A percentile compares a stretch with the other conserved stretches of the same genome.
Evolutionary conservation across 2,113 vertebrate genomes (phyloP).

Genomic region (Circaetus cinerascens): DNA sequence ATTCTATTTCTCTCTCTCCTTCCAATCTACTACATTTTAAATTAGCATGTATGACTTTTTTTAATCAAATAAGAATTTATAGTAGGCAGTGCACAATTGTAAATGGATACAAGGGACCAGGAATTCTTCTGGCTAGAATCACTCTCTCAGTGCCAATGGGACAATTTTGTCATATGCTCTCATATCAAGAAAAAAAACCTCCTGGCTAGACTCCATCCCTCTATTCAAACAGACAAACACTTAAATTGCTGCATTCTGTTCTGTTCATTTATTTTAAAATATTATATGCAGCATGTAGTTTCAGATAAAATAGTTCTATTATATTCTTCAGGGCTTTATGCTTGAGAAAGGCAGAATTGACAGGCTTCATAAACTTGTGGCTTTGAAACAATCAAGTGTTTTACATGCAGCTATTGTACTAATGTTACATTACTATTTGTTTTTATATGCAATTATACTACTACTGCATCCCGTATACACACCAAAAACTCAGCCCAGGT

Average conservation of each 20-base stretch:
- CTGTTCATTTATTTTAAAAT: background rate
- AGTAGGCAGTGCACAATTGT: background rate
- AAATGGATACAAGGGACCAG: background rate
- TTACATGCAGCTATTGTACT: background rate
- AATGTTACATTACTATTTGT: background rate
- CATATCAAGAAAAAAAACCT: background rate
- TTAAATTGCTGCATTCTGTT: background rate
- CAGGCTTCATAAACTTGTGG: background rate
- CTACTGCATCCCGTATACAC: background rate
- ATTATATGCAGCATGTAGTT: background rate
- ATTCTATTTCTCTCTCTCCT: background rate
- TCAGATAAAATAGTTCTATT: background rate
- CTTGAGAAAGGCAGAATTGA: background rate
- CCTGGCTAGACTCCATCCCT: background rate
- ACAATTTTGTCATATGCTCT: background rate
- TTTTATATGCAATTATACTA: background rate
- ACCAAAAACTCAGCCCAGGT: background rate
- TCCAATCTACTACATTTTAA: background rate
- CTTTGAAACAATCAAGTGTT: background rate
- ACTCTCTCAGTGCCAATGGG: background rate
- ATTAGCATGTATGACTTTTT: background rate
- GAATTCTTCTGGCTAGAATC: background rate
- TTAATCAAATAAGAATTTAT: background rate
- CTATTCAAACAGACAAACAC: background rate
- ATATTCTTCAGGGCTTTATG: background rate